phyloP scores from a whole-genome alignment of 1,140 invertebrate species.

The Frieseomelitta varia region DNA sequence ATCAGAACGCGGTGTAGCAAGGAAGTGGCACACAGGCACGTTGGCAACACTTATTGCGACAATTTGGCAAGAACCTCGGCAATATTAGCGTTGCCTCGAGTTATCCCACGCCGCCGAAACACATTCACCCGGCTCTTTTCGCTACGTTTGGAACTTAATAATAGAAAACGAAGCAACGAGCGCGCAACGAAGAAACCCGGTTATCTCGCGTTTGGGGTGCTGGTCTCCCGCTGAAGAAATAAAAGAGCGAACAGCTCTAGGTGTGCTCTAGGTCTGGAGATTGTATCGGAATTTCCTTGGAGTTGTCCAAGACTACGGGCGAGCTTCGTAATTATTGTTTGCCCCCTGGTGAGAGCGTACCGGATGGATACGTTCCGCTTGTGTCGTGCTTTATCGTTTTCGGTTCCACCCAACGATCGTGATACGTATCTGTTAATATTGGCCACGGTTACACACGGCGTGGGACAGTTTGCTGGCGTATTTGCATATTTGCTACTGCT shows the following conservation, averaged over 20 bases:
- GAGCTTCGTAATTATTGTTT: constrained; percentile 57
- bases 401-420: background rate
- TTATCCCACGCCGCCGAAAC: constrained; percentile 46
- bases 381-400: constrained; percentile 8
- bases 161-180: constrained; percentile 54
- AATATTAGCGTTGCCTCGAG: constrained; percentile 59
- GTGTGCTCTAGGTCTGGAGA: constrained; percentile 38
- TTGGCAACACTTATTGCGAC: constrained; percentile 69
- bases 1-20: constrained; percentile 52
- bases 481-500: background rate
- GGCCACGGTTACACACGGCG: no score
- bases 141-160: constrained; percentile 67
- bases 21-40: constrained; percentile 38
- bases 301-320: constrained; percentile 22
- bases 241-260: background rate
- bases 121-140: constrained; percentile 52
- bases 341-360: constrained; percentile 17
- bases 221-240: constrained; percentile 47
- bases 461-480: background rate
- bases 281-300: constrained; percentile 56
- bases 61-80: constrained; percentile 68
- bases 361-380: constrained; percentile 27
- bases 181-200: background rate
- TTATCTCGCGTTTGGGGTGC: background rate
- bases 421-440: constrained; percentile 20